Conservation (phyloP, 2,888 invertebrate genomes). For the Pollenia griseotomentosa region DNA sequence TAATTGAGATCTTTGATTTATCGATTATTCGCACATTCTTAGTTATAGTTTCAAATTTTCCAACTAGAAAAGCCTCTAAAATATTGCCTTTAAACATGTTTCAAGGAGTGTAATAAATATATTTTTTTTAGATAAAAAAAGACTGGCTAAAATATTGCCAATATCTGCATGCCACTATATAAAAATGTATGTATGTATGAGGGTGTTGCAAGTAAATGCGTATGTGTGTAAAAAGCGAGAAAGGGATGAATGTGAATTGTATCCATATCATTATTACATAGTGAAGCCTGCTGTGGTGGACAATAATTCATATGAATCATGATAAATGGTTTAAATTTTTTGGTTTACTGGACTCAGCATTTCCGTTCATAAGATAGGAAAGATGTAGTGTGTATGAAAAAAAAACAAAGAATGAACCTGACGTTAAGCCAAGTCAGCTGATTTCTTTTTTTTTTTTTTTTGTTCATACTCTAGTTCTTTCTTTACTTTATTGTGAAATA, state of each 20-base stretch:
- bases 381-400: slow-evolving; percentile 18
- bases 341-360: slow-evolving; percentile 71
- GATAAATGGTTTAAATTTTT: slow-evolving; percentile 70
- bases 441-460: slow-evolving; percentile 38
- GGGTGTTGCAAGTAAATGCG: slow-evolving; percentile 22
- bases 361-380: slow-evolving; percentile 55
- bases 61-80: not conserved
- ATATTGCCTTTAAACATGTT: not conserved
- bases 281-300: slow-evolving; percentile 66
- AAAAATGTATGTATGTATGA: not conserved
- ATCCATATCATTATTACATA: slow-evolving; percentile 64
- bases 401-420: slow-evolving; percentile 37
- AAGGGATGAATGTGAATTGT: slow-evolving; percentile 53
- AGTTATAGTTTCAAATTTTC: not conserved
- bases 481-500: not conserved
- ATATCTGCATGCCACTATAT: slow-evolving; percentile 43
- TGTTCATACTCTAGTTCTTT: slow-evolving; percentile 21
- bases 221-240: slow-evolving; percentile 3
- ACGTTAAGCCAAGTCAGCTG: slow-evolving; percentile 66
- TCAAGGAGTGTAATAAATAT: not conserved
- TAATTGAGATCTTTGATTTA: too few relatives aligned
- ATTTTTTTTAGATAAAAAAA: not conserved
- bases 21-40: too few relatives aligned
- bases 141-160: slow-evolving; percentile 55
- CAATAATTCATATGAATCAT: slow-evolving; percentile 71